Evolutionary conservation across 2,113 vertebrate genomes (phyloP), one percentile per base, ranked within the genome.

Genomic region (Rhinogobius similis): DNA sequence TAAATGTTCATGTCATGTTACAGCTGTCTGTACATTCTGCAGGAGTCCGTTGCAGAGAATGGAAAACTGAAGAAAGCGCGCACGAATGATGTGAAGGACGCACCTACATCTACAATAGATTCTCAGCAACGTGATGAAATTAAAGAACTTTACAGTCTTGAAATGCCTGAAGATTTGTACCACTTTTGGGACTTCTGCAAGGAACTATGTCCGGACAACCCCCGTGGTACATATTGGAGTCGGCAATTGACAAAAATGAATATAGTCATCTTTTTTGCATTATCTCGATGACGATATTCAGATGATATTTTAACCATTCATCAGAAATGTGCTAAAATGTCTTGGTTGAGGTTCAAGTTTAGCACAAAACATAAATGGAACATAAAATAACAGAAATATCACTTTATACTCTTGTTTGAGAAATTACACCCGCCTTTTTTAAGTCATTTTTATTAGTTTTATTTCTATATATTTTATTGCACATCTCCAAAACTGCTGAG

Each of bases 101-200:
- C 29, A 21, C 43, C 27, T 0, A 1, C 38, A 8, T 65, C 83
- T 0, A 58, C 62, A 50, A 85, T 89, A 67, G 77, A 89, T 10
- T 82, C 87, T 8, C 70, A 85, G 10, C 87, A 90, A 26, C 93
- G 91, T 48, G 94, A 96, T 69, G 93, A 96, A 56, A 90, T 95
- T 21, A 84, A 81, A 10, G 88, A 81, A 50, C 84, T 93, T 12
- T 98, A 97, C 82, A 90, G 75, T 13, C 93, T 99, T 41, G 86
- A 89, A 2, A 92, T 98, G 87, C 98, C 98, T 26, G 95, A 96
- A 63, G 97, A 99, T 75, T 95, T 98, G 73, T 98, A 94, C 75
- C 93, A 95, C 50, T 97, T 99, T 61, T 99, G 98, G 98, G 94
- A 93, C 64, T 96, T 98, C 81, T 99, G 98, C 88, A 90, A 93